Base-by-base conservation (phyloP, 1,140 invertebrate genomes). In the Trachymyrmex cornetzi region DNA sequence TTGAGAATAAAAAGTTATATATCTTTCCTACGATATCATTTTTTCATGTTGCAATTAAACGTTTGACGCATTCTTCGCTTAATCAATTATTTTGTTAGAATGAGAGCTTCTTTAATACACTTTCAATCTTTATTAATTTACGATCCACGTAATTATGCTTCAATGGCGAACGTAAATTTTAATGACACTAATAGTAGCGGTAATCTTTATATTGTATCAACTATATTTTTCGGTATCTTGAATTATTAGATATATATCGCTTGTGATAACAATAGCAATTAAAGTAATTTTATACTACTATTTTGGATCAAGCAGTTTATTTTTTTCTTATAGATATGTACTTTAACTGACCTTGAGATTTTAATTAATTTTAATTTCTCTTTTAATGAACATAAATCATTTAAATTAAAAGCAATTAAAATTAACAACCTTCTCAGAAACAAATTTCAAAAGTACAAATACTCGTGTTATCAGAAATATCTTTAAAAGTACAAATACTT, bases 51-150 rank as follows among this genome's bases (percentile, higher is more conserved):
- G 64, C 53, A 24, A 69, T 38, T 61, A 69, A 79, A 67, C n/a
- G 19, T 53, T 67, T 14, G 27, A 69, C 30, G 22, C 9, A 55
- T 71, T 71, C 7, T 67, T 3, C 30, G 3, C 16, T n/a, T 14
- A 16, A 71, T 24, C 79, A 50, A 71, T 80, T 64, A 38, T 27
- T 81, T 34, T 19, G 7, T 34, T 24, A 50, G 0, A 59, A 30
- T 48, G 77, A 16, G 19, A 74, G 59, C n/a, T 84, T 74, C 38
- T 61, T 82, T 75, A 75, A 74, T n/a, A 48, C 19, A 44, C 55
- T 75, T 75, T 71, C 30, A 71, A 44, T 50, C 66, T 44, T 38
- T 9, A 22, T 77, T 30, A 57, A 59, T 81, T 71, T 44, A 81
- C 7, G 11, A 57, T 69, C 30, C 12, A 24, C 48, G 34, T 34